Conservation (phyloP, 35 echinoderm and acorn worm genomes). For the Eucidaris tribuloides region DNA sequence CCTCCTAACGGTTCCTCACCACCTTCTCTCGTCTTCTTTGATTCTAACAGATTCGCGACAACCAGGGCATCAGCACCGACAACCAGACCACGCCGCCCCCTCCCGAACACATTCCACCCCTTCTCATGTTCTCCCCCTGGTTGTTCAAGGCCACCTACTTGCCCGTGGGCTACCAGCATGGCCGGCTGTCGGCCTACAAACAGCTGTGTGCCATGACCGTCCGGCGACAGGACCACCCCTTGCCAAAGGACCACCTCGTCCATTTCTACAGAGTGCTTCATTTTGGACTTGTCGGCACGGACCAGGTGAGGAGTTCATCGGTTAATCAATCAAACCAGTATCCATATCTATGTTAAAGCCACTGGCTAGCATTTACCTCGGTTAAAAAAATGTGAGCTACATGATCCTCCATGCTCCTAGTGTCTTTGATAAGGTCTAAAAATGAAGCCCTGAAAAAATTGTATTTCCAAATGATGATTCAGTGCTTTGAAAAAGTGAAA, state of each 20-base stretch:
- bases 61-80: slow-evolving; percentile 87
- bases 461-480: too few species aligned
- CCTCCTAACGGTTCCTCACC: too few species aligned
- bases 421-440: too few species aligned
- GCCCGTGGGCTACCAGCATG: slow-evolving; percentile 67
- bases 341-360: too few species aligned
- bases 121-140: slow-evolving; percentile 83
- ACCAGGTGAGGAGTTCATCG: slow-evolving; percentile 90
- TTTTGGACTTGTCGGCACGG: slow-evolving; percentile 84
- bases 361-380: too few species aligned
- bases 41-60: slow-evolving; percentile 74
- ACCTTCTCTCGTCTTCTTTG: too few species aligned
- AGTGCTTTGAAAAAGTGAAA: too few species aligned
- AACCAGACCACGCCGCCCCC: slow-evolving; percentile 97
- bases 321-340: too few species aligned
- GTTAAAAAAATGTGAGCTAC: too few species aligned
- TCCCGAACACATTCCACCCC: slow-evolving; percentile 95
- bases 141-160: slow-evolving; percentile 83
- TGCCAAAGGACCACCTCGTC: slow-evolving; percentile 81
- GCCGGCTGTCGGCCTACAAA: slow-evolving; percentile 79
- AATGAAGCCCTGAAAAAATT: too few species aligned
- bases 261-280: slow-evolving; percentile 94
- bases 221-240: slow-evolving; percentile 72
- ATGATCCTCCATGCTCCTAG: too few species aligned
- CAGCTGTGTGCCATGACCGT: slow-evolving; percentile 88